Base-by-base conservation (phyloP, 2,888 invertebrate genomes). In the Empis livida region DNA sequence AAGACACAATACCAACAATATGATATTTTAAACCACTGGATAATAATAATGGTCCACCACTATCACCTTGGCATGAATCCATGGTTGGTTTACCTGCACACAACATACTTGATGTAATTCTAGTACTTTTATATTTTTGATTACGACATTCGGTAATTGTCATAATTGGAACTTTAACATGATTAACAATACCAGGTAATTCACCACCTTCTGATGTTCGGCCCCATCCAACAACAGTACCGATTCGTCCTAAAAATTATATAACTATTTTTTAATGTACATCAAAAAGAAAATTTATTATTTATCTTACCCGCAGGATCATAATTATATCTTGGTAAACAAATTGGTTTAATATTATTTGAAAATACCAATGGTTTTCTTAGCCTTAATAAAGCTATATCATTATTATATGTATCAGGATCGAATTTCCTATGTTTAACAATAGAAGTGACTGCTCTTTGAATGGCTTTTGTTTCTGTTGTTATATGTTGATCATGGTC, bases 61-160 rank as follows among this genome's bases (percentile, higher is more conserved):
- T 88, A 65, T 90, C 90, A 0, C 90, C 90, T 68, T 90, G 90
- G 59, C 90, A 91, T 0, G 89, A 89, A 67, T 91, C 90, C 61
- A 84, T 82, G 8, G 77, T 77, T 3, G 85, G 84, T 52, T 79
- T 77, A 13, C 90, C 90, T 10, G 90, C 90, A 62, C 90, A 91
- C 49, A 90, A 63, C 90, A 90, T 90, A 59, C 86, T 87, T 47
- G 77, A 73, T 10, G 88, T 89, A 54, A 90, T 90, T 56, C 89
- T 74, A 13, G 82, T 79, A 0, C 88, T 84, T 49, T 86, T 76
- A 61, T 91, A 91, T 67, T 88, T 90, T 79, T 84, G 84, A 44
- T 79, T 81, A 37, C 87, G 73, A 61, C 90, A 90, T 63, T 90
- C 87, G 3, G 74, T 72, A 45, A 87, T 73, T 5, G 84, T 82